Percentiles rank a stretch among this genome's conserved stretches.
Conservation (phyloP, 2,797 vertebrate genomes). For the Glyptemys insculpta region DNA sequence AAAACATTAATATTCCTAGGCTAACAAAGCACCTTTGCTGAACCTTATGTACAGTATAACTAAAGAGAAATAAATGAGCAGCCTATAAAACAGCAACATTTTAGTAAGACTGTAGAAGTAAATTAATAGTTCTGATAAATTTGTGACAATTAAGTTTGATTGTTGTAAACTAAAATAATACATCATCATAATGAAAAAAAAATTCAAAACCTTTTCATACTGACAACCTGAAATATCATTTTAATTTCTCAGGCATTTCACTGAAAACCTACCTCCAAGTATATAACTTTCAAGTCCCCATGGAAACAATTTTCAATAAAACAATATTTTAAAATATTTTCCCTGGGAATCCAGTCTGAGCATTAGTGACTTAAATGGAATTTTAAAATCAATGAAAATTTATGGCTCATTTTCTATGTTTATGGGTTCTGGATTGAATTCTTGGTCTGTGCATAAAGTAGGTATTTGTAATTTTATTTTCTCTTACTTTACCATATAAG, state of each 20-base stretch:
- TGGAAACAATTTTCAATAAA: constrained; percentile 66
- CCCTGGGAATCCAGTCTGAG: constrained; percentile 48
- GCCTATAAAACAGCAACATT: neutral
- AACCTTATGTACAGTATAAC: neutral
- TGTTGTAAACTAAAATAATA: constrained; percentile 38
- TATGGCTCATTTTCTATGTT: constrained; percentile 63
- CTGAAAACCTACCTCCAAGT: constrained; percentile 28
- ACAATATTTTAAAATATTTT: constrained; percentile 61
- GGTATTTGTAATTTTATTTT: constrained; percentile 65
- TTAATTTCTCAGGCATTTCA: constrained; percentile 52
- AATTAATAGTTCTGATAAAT: constrained; percentile 37
- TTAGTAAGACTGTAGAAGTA: neutral
- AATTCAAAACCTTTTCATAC: neutral
- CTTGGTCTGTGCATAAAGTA: constrained; percentile 55
- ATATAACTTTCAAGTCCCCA: constrained; percentile 32
- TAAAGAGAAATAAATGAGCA: constrained; percentile 14
- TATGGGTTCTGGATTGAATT: constrained; percentile 61
- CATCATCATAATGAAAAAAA: constrained; percentile 58
- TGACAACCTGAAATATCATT: constrained; percentile 61
- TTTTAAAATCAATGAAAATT: constrained; percentile 71
- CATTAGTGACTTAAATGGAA: constrained; percentile 50
- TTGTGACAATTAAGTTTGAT: constrained; percentile 23
- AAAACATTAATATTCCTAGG: constrained; percentile 6
- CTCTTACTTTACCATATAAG: constrained; percentile 53
- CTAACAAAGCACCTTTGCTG: constrained; percentile 2